Evolutionary conservation across 2,797 vertebrate species (phyloP).

Genomic region (Gymnothorax javanicus): DNA sequence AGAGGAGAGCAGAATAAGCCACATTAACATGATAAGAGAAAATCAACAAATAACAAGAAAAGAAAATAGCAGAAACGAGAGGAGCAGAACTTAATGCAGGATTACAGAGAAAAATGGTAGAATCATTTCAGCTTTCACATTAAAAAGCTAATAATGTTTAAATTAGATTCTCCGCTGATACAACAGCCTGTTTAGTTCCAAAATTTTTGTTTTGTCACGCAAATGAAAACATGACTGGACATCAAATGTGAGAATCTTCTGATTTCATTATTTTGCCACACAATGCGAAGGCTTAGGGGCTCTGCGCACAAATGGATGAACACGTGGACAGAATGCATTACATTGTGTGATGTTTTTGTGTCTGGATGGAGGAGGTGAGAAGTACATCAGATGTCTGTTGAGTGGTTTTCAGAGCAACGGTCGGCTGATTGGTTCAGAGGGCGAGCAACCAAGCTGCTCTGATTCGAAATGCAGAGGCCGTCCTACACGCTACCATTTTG

Average conservation of each 20-base stretch:
- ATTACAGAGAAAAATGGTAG: no score
- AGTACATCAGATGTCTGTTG: no score
- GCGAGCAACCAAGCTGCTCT: neutral
- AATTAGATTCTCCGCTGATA: no score
- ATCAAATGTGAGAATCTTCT: conserved; percentile 13
- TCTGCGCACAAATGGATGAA: neutral
- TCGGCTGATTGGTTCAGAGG: neutral
- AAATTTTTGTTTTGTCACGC: neutral
- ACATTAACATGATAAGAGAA: no score
- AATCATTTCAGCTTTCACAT: no score
- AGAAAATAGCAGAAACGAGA: no score
- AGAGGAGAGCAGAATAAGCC: no score
- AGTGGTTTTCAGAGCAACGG: neutral
- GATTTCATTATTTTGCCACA: neutral
- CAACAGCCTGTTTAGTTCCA: no score
- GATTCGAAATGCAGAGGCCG: neutral
- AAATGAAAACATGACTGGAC: conserved; percentile 37
- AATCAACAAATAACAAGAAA: no score
- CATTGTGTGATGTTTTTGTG: neutral
- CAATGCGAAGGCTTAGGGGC: neutral
- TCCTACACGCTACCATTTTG: neutral
- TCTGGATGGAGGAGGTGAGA: no score
- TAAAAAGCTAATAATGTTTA: no score
- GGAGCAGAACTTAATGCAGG: no score
- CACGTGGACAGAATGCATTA: neutral